A percentile compares a stretch with the other conserved stretches of the same genome.
Evolutionary conservation across 2,113 vertebrate species (phyloP).

Genomic region (Mobula birostris): DNA sequence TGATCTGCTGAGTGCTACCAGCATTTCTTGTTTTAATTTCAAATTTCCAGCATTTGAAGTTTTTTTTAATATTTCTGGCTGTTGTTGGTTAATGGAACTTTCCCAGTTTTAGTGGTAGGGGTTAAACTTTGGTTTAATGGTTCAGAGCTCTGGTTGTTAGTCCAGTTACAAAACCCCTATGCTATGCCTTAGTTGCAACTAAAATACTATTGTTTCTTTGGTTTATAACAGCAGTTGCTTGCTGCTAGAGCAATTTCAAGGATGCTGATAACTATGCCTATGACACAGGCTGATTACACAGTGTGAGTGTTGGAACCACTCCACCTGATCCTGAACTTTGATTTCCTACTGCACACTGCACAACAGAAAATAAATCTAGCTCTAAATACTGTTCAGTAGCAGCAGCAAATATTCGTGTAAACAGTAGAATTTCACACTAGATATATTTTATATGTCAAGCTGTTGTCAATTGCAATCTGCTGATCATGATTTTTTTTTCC

Average conservation of each 20-base stretch:
- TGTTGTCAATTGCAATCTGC: not conserved
- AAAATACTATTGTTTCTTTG: not conserved
- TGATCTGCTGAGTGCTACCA: too few species aligned
- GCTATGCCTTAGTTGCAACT: too few species aligned
- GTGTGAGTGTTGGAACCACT: not conserved
- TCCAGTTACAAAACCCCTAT: too few species aligned
- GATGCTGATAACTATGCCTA: not conserved
- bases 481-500: too few species aligned
- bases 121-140: too few species aligned
- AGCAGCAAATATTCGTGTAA: not conserved
- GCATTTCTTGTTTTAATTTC: too few species aligned
- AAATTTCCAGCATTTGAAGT: too few species aligned
- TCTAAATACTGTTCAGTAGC: not conserved
- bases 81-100: too few species aligned
- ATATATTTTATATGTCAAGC: not conserved
- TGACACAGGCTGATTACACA: not conserved
- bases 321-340: not conserved
- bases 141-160: too few species aligned
- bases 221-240: not conserved
- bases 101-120: too few species aligned
- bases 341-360: not conserved
- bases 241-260: not conserved
- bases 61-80: too few species aligned
- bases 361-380: not conserved
- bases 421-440: not conserved